Conservation (phyloP, 2,797 vertebrate genomes). For the Phoebastria nigripes region DNA sequence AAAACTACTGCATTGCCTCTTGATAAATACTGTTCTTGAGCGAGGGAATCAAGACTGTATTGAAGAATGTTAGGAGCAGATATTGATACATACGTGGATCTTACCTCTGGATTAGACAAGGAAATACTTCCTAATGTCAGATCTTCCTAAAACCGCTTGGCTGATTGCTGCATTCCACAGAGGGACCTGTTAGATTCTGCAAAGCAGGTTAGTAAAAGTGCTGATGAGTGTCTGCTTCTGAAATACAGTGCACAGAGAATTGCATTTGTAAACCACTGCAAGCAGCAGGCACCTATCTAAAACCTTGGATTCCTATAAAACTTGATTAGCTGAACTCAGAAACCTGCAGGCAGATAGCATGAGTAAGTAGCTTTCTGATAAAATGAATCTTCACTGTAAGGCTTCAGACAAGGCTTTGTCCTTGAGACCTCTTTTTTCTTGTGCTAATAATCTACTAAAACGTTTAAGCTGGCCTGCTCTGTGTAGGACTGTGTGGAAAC, state of each 20-base stretch:
- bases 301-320: background rate
- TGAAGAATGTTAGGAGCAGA: background rate
- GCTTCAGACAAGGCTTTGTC: background rate
- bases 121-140: background rate
- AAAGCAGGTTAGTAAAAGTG: background rate
- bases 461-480: background rate
- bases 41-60: background rate
- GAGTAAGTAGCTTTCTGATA: background rate
- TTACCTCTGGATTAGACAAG: background rate
- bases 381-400: background rate
- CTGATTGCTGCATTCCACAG: background rate
- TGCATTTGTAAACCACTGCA: background rate
- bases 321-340: background rate
- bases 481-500: background rate
- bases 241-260: background rate
- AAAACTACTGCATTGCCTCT: background rate
- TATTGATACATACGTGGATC: fast-evolving
- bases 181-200: background rate
- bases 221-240: background rate
- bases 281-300: background rate
- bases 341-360: background rate
- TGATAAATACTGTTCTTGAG: background rate
- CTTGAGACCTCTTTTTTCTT: background rate
- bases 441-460: background rate
- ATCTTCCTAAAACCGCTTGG: background rate